phyloP scores from a whole-genome alignment of 2,888 invertebrate species.

The Stenotaenia linearis region DNA sequence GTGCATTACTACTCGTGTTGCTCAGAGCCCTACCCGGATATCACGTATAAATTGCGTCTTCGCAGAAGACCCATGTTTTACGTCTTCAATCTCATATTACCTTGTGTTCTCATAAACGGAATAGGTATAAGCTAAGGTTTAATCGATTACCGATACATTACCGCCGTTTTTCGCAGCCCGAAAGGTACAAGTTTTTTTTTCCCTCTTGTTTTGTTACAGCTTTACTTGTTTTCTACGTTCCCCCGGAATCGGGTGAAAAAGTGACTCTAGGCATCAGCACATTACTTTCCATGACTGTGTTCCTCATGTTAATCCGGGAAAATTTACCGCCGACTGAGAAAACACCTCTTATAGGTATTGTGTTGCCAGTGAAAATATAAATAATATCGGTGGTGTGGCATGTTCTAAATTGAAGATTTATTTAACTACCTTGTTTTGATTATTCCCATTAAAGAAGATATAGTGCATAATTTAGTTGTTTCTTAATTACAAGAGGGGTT shows the following conservation, averaged over 20 bases:
- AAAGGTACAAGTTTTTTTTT: background rate
- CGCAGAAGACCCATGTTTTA: constrained; percentile 73
- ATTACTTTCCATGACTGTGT: constrained; percentile 80
- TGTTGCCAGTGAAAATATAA: background rate
- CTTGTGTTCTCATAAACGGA: constrained; percentile 76
- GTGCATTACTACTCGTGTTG: constrained; percentile 73
- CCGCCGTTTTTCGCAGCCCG: too few species aligned
- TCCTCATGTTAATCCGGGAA: constrained; percentile 79
- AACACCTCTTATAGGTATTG: constrained; percentile 71
- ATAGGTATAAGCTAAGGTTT: constrained; percentile 55
- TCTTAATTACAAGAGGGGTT: too few species aligned
- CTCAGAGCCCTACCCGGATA: constrained; percentile 74
- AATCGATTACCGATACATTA: background rate
- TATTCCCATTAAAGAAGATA: background rate
- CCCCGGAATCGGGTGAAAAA: constrained; percentile 80
- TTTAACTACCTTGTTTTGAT: background rate
- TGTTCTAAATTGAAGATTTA: background rate
- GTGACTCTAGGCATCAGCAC: constrained; percentile 81
- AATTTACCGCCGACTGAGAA: constrained; percentile 81
- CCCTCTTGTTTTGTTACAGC: constrained; percentile 53
- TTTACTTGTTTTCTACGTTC: constrained; percentile 77
- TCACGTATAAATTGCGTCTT: constrained; percentile 71
- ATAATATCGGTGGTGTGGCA: background rate
- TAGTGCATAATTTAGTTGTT: too few species aligned
- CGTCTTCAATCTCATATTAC: constrained; percentile 77